Evolutionary conservation across 2,888 invertebrate genomes (phyloP).

Genomic region (Fragum sueziense): DNA sequence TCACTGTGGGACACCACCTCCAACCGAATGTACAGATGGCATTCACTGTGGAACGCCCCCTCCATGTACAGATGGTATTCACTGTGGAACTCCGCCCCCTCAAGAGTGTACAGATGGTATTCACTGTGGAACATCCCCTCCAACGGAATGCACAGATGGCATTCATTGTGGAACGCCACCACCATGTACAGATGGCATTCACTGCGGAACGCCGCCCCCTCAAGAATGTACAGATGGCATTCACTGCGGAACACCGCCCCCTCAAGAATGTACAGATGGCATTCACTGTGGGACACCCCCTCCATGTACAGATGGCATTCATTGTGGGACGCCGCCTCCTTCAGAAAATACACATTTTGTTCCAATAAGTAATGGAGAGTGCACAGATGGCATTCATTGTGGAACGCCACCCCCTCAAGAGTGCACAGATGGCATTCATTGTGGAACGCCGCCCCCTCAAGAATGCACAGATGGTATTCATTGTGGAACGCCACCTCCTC

Average conservation of each 20-base stretch:
- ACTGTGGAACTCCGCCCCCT: constrained; percentile 52
- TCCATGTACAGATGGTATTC: constrained; percentile 56
- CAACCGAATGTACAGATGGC: constrained; percentile 53
- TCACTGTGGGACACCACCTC: constrained; percentile 63
- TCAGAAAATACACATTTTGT: constrained; percentile 43
- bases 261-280: constrained; percentile 33
- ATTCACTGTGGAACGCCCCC: constrained; percentile 64
- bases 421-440: constrained; percentile 48
- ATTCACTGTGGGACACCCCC: constrained; percentile 48
- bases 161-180: constrained; percentile 58
- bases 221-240: constrained; percentile 49
- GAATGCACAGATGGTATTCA: constrained; percentile 56
- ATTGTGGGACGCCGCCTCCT: constrained; percentile 57
- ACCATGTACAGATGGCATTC: constrained; percentile 53
- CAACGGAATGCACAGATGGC: constrained; percentile 51
- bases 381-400: constrained; percentile 59
- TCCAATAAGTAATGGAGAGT: constrained; percentile 34
- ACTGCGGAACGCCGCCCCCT: constrained; percentile 57
- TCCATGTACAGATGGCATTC: constrained; percentile 51
- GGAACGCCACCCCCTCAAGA: constrained; percentile 50
- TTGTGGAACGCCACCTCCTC: constrained; percentile 60
- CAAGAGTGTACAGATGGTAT: constrained; percentile 56
- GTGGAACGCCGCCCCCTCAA: constrained; percentile 54
- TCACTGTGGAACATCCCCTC: constrained; percentile 63
- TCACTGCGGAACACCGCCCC: constrained; percentile 59